Evolutionary conservation across 2,113 vertebrate species (phyloP).

Genomic region (Thinocorus orbignyianus): DNA sequence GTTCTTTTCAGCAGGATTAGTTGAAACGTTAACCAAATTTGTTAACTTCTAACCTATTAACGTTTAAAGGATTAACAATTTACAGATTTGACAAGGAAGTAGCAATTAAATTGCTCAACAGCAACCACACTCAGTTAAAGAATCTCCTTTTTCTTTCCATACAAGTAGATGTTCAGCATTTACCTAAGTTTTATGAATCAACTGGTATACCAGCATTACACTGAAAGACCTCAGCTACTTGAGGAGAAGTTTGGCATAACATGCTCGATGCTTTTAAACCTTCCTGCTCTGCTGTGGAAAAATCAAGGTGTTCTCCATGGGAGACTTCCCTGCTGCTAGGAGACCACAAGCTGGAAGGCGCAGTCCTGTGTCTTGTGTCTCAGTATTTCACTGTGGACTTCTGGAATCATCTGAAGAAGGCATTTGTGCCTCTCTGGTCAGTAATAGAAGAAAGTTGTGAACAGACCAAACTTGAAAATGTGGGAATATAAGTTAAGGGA

Average conservation of each 20-base stretch:
- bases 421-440: constrained; percentile 38
- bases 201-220: constrained; percentile 36
- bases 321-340: constrained; percentile 42
- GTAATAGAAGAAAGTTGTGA: neutral
- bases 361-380: constrained; percentile 59
- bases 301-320: constrained; percentile 36
- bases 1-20: neutral
- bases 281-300: constrained; percentile 64
- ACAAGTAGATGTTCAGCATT: constrained; percentile 34
- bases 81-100: neutral
- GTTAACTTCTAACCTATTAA: neutral
- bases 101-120: neutral
- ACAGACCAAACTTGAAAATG: constrained; percentile 27
- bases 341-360: constrained; percentile 18
- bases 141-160: neutral
- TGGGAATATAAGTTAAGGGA: constrained; percentile 46
- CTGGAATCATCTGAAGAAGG: constrained; percentile 48
- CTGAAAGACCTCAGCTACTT: constrained; percentile 57
- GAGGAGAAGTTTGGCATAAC: constrained; percentile 51
- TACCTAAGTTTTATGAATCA: constrained; percentile 36
- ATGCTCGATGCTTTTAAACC: constrained; percentile 67
- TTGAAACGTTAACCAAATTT: neutral
- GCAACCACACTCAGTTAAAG: neutral
- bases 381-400: constrained; percentile 55
- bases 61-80: neutral